Base-by-base conservation (phyloP, 2,888 invertebrate genomes). In the Ormyrus thymus region DNA sequence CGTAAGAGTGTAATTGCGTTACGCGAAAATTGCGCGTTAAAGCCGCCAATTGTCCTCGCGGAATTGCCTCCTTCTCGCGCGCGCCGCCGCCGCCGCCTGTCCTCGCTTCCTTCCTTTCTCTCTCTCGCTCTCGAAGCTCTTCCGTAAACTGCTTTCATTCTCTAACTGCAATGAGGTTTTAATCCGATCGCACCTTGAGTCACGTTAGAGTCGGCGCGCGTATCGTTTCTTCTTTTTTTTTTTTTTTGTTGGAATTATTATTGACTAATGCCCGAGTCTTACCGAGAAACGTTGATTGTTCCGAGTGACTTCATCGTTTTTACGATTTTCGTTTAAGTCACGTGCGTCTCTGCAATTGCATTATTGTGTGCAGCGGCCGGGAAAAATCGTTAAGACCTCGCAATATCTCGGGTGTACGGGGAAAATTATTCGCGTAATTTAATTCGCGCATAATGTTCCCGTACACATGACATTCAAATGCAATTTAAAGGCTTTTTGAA, bases 371-470 rank as follows among this genome's bases (percentile, higher is more conserved):
- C 51, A 6, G 8, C 29, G 29, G 43, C 46, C 2, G 46, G 55
- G 58, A 55, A 75, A 70, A 61, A 53, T 61, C 64, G 45, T 64
- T 58, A 29, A 62, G 48, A 62, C 62, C 64, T 76, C 69, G 50
- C 13, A 76, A 69, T 69, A 62, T 15, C 55, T 50, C 58, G 29
- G 29, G 29, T 10, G 46, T 15, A 10, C 29, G 43, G 10, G 15
- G 7, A 56, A 9, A 56, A 51, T 71, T 11, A 61, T 59, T 71
- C 59, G 15, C 48, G 76, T 56, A 66, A 71, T 76, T 76, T 76
- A 69, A 76, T 71, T 77, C 65, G 45, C 29, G 59, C 64, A 56
- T 64, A 69, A 76, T n/a, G n/a, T 76, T 76, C 70, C 64, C 56
- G 29, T 29, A 13, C 15, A 8, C 56, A 61, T 51, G 62, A 56